Evolutionary conservation across 92 coral and sea anemone genomes (phyloP), one percentile per base, ranked within the genome.

Genomic region (Siderastrea radians): DNA sequence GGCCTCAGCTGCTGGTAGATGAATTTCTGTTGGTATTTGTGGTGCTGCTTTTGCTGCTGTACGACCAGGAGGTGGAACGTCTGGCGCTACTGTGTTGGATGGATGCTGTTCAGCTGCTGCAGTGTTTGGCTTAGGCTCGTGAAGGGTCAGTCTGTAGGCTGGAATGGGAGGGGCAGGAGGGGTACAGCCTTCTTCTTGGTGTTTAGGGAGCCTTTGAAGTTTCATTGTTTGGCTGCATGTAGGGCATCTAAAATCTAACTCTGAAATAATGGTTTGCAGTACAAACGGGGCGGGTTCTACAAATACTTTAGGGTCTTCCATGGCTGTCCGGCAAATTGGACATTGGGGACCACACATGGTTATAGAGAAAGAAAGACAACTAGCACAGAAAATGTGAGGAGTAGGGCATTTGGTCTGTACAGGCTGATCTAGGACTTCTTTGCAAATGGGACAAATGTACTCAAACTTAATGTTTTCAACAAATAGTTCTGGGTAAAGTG

Each of bases 351-450:
- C 85, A 61, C 90, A 87, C 80, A 79, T 79, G 3, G 49, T 19
- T 15, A 73, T 48, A 1, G 83, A 45, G 17, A 80, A 88, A 19
- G 91, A 80, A 12, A 88, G 48, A 55, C 86, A 88, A 49, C 81
- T 49, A n/a, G 87, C 82, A 75, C 87, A 88, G 12, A 79, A 88
- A 52, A 88, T 88, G 70, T 88, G 87, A 50, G 91, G 87, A 15
- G 73, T 74, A 13, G 44, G 81, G 75, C 74, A 59, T 75, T 77
- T 81, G 70, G 74, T 70, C 78, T 82, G 75, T 19, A 78, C 83
- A 19, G 92, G 84, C 44, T 88, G 92, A 68, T 88, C 91, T 5
- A 88, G 65, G 15, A 88, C 91, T 49, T 88, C 92, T 68, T 74
- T 64, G 79, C 83, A 81, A 49, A 88, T 81, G 45, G 91, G 91